A percentile compares a stretch with the other conserved stretches of the same genome.
Evolutionary conservation across 2,113 vertebrate genomes (phyloP).

Genomic region (Egretta garzetta): DNA sequence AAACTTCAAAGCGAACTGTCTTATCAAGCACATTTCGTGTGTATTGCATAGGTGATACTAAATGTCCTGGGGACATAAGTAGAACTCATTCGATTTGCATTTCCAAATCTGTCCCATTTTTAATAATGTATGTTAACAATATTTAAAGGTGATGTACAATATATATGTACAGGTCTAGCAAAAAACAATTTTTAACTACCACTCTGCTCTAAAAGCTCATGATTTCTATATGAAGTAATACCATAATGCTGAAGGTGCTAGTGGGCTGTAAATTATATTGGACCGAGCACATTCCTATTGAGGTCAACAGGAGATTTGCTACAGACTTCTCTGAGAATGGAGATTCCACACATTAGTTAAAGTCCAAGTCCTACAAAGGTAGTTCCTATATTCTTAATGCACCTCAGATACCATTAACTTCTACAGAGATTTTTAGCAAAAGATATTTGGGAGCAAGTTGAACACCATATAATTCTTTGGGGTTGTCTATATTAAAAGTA

Average conservation of each 20-base stretch:
- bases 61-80: neutral
- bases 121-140: neutral
- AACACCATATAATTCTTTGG: neutral
- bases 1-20: neutral
- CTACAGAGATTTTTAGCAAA: neutral
- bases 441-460: neutral
- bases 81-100: neutral
- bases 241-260: accelerated
- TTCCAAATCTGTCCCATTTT: neutral
- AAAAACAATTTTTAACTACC: neutral
- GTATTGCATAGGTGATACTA: neutral
- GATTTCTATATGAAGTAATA: neutral
- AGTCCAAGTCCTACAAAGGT: neutral
- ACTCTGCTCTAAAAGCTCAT: neutral
- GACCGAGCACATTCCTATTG: neutral
- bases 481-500: neutral
- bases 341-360: neutral
- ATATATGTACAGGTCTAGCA: neutral
- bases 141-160: neutral
- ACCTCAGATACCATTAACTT: neutral
- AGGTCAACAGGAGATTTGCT: neutral
- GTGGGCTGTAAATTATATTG: neutral
- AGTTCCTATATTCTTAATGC: neutral
- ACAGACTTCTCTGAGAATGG: neutral
- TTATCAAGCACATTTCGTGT: neutral